These are phyloP conservation scores for Falco peregrinus DNA, from an alignment of 2,797 vertebrate species.

Conservation along the genomic window DNA sequence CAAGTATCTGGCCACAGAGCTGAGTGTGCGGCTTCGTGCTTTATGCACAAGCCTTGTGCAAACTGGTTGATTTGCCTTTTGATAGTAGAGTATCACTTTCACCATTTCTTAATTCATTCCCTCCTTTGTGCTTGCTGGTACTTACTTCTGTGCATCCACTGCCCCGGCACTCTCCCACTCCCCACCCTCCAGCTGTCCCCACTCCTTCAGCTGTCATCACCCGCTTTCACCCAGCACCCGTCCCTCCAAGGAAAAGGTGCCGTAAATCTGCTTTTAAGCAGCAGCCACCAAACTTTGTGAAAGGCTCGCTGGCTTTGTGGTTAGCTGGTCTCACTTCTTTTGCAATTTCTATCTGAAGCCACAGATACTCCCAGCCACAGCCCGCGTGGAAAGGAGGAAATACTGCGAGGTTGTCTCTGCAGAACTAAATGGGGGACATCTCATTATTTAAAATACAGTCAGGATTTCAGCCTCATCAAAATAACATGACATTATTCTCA, in stretches of 20 bases:
- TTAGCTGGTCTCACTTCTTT: not conserved
- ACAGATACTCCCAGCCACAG: not conserved
- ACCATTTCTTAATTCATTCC: not conserved
- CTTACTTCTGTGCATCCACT: not conserved
- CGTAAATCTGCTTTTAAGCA: not conserved
- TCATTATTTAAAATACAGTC: constrained; percentile 40
- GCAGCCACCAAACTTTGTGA: not conserved
- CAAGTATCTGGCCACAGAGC: not conserved
- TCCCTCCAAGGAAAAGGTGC: not conserved
- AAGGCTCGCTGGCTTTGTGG: constrained; percentile 10
- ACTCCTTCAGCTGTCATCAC: accelerated
- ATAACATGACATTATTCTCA: constrained; percentile 16
- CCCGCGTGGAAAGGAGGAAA: not conserved
- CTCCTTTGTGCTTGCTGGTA: not conserved
- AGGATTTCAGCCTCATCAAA: constrained; percentile 40
- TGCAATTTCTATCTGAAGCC: not conserved
- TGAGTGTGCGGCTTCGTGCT: not conserved
- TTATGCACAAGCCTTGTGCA: not conserved
- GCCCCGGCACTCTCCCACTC: not conserved
- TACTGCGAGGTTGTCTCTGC: not conserved
- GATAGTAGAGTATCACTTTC: not conserved
- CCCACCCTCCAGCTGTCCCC: not conserved
- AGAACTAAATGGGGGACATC: not conserved
- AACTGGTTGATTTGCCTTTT: not conserved
- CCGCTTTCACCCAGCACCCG: accelerated